Conservation (phyloP, 2,797 vertebrate genomes). For the Coranthus polyacanthus region DNA sequence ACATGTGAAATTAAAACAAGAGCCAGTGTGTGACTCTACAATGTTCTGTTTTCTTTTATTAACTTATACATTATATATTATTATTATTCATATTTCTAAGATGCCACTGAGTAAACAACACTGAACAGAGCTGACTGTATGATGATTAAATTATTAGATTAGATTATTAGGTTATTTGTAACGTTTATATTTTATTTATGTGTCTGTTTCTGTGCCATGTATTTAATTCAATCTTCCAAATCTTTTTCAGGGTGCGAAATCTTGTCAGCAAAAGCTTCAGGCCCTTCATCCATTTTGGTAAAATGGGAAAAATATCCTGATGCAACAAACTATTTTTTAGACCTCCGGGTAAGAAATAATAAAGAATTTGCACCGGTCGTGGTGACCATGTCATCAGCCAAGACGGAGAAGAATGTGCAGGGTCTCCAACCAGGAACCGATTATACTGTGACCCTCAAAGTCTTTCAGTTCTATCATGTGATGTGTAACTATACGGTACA, state of each 20-base stretch:
- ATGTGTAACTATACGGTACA: conserved; percentile 50
- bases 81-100: no score
- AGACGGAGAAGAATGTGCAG: conserved; percentile 53
- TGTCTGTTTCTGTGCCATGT: not conserved
- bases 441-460: conserved; percentile 84
- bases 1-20: not conserved
- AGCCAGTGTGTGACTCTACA: no score
- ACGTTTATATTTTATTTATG: not conserved
- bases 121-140: no score
- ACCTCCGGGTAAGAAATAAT: conserved; percentile 80
- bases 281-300: conserved; percentile 77
- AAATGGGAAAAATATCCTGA: conserved; percentile 73
- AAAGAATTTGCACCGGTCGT: conserved; percentile 69
- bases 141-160: not conserved
- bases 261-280: conserved; percentile 63
- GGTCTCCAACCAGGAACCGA: conserved; percentile 79
- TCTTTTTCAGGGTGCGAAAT: conserved; percentile 79
- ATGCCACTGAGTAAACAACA: no score
- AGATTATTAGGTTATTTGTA: conserved; percentile 2
- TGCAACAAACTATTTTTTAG: conserved; percentile 82
- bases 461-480: conserved; percentile 66
- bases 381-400: not conserved
- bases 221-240: not conserved
- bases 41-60: no score
- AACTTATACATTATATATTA: no score